Evolutionary conservation across 2,888 invertebrate genomes (phyloP).

Genomic region (Hemaris fuciformis): DNA sequence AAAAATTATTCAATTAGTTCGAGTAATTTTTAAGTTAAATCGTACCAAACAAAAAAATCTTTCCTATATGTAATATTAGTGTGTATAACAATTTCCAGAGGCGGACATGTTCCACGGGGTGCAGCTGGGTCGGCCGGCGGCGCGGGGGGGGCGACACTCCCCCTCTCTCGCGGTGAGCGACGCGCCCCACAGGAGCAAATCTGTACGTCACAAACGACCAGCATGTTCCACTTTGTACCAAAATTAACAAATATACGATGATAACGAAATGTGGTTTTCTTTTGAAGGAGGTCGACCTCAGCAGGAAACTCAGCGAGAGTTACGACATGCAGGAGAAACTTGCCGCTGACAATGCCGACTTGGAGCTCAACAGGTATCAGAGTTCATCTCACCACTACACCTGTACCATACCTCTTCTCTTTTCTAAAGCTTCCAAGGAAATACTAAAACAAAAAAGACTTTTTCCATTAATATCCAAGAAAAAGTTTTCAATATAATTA

Average conservation of each 20-base stretch:
- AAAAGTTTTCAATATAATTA: no score
- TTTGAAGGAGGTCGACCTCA: constrained; percentile 67
- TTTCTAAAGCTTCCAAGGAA: not conserved
- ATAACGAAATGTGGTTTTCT: constrained; percentile 27
- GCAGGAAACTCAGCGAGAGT: constrained; percentile 83
- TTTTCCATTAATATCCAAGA: not conserved
- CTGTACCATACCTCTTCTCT: not conserved
- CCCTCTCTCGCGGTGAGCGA: no score
- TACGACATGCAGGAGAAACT: constrained; percentile 86
- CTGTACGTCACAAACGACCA: constrained; percentile 52
- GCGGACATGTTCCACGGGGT: constrained; percentile 54
- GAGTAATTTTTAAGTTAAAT: no score
- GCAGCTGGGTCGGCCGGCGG: constrained; percentile 61
- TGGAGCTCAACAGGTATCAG: constrained; percentile 86
- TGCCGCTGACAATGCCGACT: constrained; percentile 84
- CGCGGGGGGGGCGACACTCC: no score
- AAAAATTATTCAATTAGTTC: no score
- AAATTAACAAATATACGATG: constrained; percentile 37
- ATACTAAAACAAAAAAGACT: no score
- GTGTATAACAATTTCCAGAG: constrained; percentile 51
- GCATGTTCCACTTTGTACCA: constrained; percentile 14
- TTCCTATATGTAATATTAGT: no score
- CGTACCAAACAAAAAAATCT: no score
- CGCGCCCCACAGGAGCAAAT: constrained; percentile 61
- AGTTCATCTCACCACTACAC: no score